phyloP scores from a whole-genome alignment of 1,140 invertebrate genomes.

The Aradophagus sp. region DNA sequence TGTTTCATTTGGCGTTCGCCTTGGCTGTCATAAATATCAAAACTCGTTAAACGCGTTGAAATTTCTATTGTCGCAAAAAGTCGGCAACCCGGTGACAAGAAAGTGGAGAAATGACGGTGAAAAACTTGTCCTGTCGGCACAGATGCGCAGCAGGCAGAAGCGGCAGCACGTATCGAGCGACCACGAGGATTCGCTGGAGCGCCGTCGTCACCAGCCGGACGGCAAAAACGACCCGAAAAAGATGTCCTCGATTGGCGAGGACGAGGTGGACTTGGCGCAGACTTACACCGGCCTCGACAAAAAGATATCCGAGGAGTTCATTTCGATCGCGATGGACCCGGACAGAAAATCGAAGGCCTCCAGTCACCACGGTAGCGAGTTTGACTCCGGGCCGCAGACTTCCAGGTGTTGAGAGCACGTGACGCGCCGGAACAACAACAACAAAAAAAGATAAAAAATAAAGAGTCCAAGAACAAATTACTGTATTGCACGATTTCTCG shows the following conservation, averaged over 20 bases:
- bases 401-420: conserved; percentile 27
- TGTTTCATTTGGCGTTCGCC: no score
- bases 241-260: conserved; percentile 66
- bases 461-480: background rate
- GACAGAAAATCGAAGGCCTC: conserved; percentile 70
- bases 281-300: conserved; percentile 78
- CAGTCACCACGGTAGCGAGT: conserved; percentile 69
- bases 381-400: conserved; percentile 43
- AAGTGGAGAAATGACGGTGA: conserved; percentile 28
- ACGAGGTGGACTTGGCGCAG: conserved; percentile 72
- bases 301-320: conserved; percentile 77
- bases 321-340: conserved; percentile 75
- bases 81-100: conserved; percentile 7
- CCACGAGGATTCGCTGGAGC: conserved; percentile 59
- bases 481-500: conserved; percentile 20
- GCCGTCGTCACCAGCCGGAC: conserved; percentile 58
- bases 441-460: background rate
- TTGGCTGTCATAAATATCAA: background rate
- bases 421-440: background rate
- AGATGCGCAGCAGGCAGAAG: conserved; percentile 63
- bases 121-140: conserved; percentile 42
- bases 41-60: background rate
- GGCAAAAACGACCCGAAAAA: conserved; percentile 61
- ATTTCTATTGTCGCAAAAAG: conserved; percentile 23
- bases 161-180: conserved; percentile 57